Evolutionary conservation across 2,113 vertebrate genomes (phyloP).

Genomic region (Odocoileus virginianus): DNA sequence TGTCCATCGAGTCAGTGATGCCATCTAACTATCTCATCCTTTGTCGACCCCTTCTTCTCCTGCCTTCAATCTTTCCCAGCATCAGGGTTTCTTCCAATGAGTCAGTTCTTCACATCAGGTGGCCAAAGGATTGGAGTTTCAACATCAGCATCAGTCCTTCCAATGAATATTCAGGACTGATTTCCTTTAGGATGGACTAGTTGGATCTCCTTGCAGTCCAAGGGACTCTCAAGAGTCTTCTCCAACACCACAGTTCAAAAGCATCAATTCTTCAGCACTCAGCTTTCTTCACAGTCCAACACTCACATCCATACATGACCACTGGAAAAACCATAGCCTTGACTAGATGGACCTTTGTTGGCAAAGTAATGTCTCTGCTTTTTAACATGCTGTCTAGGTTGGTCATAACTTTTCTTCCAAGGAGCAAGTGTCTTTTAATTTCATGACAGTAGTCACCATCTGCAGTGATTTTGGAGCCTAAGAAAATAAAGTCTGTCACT

Average conservation of each 20-base stretch:
- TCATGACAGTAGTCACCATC: background rate
- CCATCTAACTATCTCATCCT: background rate
- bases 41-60: background rate
- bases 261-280: rapidly evolving
- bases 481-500: background rate
- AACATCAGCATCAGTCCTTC: background rate
- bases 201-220: background rate
- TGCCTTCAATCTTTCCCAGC: background rate
- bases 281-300: background rate
- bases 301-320: background rate
- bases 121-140: background rate
- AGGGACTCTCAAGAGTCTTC: background rate
- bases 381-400: background rate
- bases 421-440: background rate
- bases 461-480: background rate
- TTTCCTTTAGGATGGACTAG: background rate
- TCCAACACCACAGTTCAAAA: background rate
- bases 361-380: background rate
- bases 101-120: background rate
- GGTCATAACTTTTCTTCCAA: background rate
- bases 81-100: background rate
- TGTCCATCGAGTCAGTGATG: background rate
- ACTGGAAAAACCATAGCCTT: background rate
- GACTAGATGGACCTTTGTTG: background rate
- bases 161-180: background rate